Evolutionary conservation across 2,888 invertebrate genomes (phyloP), one percentile per base, ranked within the genome.

Genomic region (Apodemia mormo): DNA sequence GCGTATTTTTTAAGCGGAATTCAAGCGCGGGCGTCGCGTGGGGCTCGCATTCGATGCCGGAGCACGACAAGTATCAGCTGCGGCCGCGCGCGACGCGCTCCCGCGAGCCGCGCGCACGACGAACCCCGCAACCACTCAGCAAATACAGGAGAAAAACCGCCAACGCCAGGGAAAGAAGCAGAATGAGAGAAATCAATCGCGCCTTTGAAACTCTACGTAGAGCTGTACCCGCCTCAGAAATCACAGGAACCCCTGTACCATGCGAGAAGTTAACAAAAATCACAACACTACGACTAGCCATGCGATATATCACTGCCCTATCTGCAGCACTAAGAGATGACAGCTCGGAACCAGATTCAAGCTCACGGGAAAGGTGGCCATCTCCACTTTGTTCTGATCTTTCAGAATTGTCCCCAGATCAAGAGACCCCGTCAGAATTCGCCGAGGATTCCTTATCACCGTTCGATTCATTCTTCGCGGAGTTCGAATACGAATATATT

Each of bases 81-180:
- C 89, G 94, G 77, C 94, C 94, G 82, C 88, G 92, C 74, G 90
- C 92, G 71, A 89, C 92, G 84, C 87, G 92, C 82, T 85, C 86
- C 81, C 91, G 92, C 76, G 92, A 90, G 83, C 88, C 91, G 78
- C 89, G 92, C 79, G 88, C 94, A 74, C 95, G 96, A 81, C 94
- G 95, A 77, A 94, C 95, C 82, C 94, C 96, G 40, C 95, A 96
- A 70, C 96, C 96, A 14, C 94, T 98, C 77, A 97, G 97, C 92
- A 98, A 98, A 87, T 98, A 98, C 90, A 94, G 98, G 40, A 94
- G 98, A 78, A 97, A 97, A 93, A 97, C 97, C 0, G 98, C 98
- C 14, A 98, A 98, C 90, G 97, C 97, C 0, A 90, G 98, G 45
- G 98, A 98, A 82, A 88, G 98, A 49, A 96, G 96, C 76, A 94